Conservation (phyloP, 2,113 vertebrate species). For the Columba janthina region DNA sequence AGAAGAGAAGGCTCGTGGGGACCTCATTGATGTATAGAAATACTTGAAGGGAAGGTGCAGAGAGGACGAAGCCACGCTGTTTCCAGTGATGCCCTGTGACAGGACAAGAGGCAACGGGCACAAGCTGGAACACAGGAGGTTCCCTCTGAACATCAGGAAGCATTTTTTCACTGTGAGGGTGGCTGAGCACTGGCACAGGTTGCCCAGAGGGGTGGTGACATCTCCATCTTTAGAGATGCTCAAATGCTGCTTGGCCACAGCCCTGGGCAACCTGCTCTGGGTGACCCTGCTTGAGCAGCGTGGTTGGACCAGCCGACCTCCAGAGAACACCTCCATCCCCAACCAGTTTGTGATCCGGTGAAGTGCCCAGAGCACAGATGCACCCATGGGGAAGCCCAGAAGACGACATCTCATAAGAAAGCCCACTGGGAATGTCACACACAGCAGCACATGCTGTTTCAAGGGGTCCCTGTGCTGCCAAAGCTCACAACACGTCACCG, state of each 20-base stretch:
- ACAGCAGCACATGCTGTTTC: neutral
- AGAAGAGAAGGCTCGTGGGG: neutral
- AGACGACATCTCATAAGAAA: neutral
- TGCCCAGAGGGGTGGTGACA: neutral
- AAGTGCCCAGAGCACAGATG: neutral
- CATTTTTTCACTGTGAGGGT: neutral
- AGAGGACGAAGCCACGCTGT: neutral
- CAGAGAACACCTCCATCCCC: neutral
- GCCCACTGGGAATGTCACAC: neutral
- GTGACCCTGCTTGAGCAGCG: neutral
- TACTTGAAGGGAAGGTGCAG: neutral
- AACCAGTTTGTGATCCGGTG: neutral
- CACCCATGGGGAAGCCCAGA: neutral
- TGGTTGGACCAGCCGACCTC: neutral
- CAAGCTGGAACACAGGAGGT: neutral
- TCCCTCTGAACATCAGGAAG: neutral
- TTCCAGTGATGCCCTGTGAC: neutral
- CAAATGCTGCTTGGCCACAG: neutral
- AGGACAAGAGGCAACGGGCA: neutral
- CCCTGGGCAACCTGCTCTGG: neutral
- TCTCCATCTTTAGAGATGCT: neutral
- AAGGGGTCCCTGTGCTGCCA: neutral
- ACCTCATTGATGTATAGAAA: neutral
- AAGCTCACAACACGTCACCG: fast-evolving
- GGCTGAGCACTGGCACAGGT: neutral